Percentiles rank a stretch among this genome's conserved stretches.
phyloP scores from a whole-genome alignment of 2,797 vertebrate species.

The Melanitta fusca region DNA sequence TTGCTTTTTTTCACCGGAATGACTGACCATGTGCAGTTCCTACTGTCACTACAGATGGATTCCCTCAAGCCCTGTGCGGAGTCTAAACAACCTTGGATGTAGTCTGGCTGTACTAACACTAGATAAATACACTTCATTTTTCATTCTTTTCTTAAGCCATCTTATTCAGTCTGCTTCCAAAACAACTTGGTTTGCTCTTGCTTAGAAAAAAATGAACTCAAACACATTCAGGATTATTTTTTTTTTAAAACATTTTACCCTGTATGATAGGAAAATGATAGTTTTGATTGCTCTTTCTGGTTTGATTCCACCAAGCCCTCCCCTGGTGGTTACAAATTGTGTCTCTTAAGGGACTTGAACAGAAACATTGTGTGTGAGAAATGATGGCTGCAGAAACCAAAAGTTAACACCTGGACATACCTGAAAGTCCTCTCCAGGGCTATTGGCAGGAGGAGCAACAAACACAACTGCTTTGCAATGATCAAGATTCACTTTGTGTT shows the following conservation, averaged over 20 bases:
- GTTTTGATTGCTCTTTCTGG: not conserved
- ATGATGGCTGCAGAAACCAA: not conserved
- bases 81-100: not conserved
- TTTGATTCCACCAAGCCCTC: not conserved
- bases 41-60: not conserved
- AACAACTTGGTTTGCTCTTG: not conserved
- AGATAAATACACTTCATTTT: not conserved
- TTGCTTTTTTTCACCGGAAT: not conserved
- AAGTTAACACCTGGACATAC: not conserved
- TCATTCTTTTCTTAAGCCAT: not conserved
- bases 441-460: not conserved
- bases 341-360: not conserved
- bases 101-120: not conserved
- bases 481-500: not conserved
- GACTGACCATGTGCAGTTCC: not conserved
- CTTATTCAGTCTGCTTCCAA: not conserved
- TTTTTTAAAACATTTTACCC: not conserved
- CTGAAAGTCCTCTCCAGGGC: not conserved
- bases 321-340: rapidly evolving
- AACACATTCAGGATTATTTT: not conserved
- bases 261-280: not conserved
- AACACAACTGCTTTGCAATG: not conserved
- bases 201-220: not conserved
- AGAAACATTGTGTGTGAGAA: rapidly evolving
- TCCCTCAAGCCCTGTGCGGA: not conserved